These are phyloP conservation scores for Tympanoctomys barrerae DNA, from an alignment of 2,797 vertebrate genomes.

Conservation along the genomic window DNA sequence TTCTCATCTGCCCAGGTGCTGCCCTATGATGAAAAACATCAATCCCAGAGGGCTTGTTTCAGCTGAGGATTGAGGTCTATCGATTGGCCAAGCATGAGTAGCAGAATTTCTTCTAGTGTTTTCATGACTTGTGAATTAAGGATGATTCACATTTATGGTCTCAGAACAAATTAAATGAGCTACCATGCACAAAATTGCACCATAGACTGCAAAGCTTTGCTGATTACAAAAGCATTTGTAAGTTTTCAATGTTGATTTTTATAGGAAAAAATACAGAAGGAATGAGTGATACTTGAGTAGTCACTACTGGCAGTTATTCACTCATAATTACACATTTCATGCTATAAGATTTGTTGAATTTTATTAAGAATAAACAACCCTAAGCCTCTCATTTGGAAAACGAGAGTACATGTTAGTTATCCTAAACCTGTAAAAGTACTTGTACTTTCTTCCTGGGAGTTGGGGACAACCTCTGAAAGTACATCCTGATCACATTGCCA, in stretches of 20 bases:
- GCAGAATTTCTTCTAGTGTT: neutral
- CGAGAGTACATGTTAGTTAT: neutral
- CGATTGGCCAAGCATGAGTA: neutral
- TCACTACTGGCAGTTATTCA: neutral
- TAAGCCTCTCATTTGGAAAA: neutral
- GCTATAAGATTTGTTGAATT: neutral
- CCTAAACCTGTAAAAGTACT: neutral
- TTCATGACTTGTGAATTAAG: neutral
- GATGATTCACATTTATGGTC: neutral
- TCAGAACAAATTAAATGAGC: conserved; percentile 2
- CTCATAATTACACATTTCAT: neutral
- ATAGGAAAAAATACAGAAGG: neutral
- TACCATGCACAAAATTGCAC: neutral
- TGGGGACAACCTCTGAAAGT: neutral
- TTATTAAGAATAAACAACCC: neutral
- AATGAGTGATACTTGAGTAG: neutral
- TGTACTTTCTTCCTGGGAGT: neutral
- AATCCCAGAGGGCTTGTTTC: neutral
- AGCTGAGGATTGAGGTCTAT: neutral
- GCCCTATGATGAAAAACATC: neutral
- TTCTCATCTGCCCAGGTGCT: neutral
- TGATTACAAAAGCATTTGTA: neutral
- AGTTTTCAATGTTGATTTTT: neutral
- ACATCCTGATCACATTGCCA: neutral
- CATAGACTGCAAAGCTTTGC: neutral